phyloP scores from a whole-genome alignment of 53 echinoderm and acorn worm species.

The Luidia sarsii region DNA sequence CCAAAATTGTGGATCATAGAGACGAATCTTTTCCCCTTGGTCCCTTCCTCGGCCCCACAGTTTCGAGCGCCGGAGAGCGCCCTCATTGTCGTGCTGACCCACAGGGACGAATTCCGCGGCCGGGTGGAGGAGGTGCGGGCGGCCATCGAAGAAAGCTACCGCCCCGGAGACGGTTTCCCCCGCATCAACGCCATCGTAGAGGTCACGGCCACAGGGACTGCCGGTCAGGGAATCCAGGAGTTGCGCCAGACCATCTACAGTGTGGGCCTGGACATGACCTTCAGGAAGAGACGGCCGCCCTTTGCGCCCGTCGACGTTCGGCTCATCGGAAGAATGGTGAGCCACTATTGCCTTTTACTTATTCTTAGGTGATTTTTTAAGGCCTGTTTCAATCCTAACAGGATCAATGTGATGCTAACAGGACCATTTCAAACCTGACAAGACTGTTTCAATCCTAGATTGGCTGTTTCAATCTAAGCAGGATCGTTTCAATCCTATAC shows the following conservation, averaged over 20 bases:
- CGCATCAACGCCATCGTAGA: slow-evolving; percentile 54
- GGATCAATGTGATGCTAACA: too few relatives aligned
- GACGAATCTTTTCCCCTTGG: too few relatives aligned
- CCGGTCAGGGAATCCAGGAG: slow-evolving; percentile 54
- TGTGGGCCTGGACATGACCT: slow-evolving; percentile 48
- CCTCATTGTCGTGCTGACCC: slow-evolving; percentile 72
- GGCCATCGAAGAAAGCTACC: slow-evolving; percentile 28
- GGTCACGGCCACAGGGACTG: slow-evolving; percentile 46
- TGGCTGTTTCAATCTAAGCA: too few relatives aligned
- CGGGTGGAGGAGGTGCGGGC: neutral
- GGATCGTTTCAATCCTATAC: too few relatives aligned
- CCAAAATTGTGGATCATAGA: too few relatives aligned
- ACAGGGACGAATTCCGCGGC: slow-evolving; percentile 45
- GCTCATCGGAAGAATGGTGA: slow-evolving; percentile 37
- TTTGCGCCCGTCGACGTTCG: too few relatives aligned
- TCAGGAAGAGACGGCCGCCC: slow-evolving; percentile 22
- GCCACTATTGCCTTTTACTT: too few relatives aligned
- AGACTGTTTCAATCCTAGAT: too few relatives aligned
- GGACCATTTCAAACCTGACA: too few relatives aligned
- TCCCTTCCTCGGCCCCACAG: too few relatives aligned
- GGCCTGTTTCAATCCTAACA: too few relatives aligned
- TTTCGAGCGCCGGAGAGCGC: slow-evolving; percentile 68
- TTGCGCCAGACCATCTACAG: slow-evolving; percentile 63
- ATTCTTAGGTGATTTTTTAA: too few relatives aligned
- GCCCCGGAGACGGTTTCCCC: slow-evolving; percentile 53